Evolutionary conservation across 2,888 invertebrate species (phyloP).

Genomic region (Pterostichus madidus): DNA sequence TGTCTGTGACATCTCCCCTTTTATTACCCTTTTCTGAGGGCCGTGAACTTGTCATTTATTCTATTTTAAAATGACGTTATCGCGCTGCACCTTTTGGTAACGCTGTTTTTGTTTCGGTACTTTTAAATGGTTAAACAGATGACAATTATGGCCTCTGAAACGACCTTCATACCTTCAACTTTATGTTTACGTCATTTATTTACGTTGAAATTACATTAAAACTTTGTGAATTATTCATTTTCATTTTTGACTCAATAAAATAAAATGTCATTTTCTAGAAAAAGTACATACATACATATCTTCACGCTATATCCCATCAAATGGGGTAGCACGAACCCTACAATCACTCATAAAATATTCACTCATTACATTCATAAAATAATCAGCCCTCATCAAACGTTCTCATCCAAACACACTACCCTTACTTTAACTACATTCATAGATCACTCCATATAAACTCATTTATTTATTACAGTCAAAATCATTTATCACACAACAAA

Average conservation of each 20-base stretch:
- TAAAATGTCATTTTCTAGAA: neutral
- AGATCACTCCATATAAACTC: too few relatives aligned
- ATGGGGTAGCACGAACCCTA: too few relatives aligned
- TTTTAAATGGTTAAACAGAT: slow-evolving; percentile 30
- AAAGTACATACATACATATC: too few relatives aligned
- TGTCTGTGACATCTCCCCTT: slow-evolving; percentile 58
- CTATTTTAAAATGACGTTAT: slow-evolving; percentile 55
- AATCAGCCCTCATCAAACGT: too few relatives aligned
- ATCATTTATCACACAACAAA: too few relatives aligned
- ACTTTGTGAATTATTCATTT: slow-evolving; percentile 1
- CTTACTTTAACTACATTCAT: too few relatives aligned
- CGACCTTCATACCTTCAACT: slow-evolving; percentile 44
- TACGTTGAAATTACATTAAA: slow-evolving; percentile 15
- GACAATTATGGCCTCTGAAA: slow-evolving; percentile 42
- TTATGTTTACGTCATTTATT: slow-evolving; percentile 15
- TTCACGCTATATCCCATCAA: too few relatives aligned
- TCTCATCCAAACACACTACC: too few relatives aligned
- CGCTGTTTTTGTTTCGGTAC: slow-evolving; percentile 35
- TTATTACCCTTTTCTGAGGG: slow-evolving; percentile 60
- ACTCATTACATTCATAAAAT: too few relatives aligned
- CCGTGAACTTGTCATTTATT: slow-evolving; percentile 59
- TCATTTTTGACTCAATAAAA: neutral
- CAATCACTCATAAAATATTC: too few relatives aligned
- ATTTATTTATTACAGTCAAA: too few relatives aligned
- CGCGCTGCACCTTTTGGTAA: slow-evolving; percentile 43